Evolutionary conservation across 1,140 invertebrate species (phyloP).

Genomic region (Pygmarrhopalites habei): DNA sequence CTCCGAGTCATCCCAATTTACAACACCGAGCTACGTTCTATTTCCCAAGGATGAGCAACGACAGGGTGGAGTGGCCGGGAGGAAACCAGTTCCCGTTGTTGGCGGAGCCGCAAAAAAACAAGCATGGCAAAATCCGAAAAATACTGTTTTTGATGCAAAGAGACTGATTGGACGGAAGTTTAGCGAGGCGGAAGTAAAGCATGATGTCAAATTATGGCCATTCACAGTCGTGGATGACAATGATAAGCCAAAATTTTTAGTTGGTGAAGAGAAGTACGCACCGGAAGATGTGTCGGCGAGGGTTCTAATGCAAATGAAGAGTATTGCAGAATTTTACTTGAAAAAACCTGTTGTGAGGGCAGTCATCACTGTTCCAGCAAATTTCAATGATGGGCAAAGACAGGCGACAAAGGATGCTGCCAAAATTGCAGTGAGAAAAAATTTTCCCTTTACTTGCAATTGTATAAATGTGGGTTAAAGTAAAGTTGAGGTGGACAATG

Average conservation of each 20-base stretch:
- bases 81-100: too few relatives aligned
- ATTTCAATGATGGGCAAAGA: constrained; percentile 96
- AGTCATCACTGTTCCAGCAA: constrained; percentile 95
- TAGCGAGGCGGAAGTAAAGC: constrained; percentile 48
- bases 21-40: constrained; percentile 6
- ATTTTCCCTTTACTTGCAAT: too few relatives aligned
- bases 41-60: constrained; percentile 39
- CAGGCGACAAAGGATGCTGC: constrained; percentile 93
- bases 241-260: constrained; percentile 38
- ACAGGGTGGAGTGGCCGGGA: too few relatives aligned
- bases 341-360: constrained; percentile 71
- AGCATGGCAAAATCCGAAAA: constrained; percentile 16
- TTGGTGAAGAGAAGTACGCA: constrained; percentile 45
- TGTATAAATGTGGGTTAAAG: too few relatives aligned
- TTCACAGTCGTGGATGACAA: constrained; percentile 9
- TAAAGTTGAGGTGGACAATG: too few relatives aligned
- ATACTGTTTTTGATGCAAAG: constrained; percentile 47
- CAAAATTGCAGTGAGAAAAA: constrained; percentile 57
- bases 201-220: constrained; percentile 51
- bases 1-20: background rate
- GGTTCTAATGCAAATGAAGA: constrained; percentile 48
- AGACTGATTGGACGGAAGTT: constrained; percentile 51
- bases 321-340: constrained; percentile 37
- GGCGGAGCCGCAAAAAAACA: constrained; percentile 9
- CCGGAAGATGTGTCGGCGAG: constrained; percentile 52